Conservation (phyloP, 2,797 vertebrate genomes). For the Chelon labrosus region DNA sequence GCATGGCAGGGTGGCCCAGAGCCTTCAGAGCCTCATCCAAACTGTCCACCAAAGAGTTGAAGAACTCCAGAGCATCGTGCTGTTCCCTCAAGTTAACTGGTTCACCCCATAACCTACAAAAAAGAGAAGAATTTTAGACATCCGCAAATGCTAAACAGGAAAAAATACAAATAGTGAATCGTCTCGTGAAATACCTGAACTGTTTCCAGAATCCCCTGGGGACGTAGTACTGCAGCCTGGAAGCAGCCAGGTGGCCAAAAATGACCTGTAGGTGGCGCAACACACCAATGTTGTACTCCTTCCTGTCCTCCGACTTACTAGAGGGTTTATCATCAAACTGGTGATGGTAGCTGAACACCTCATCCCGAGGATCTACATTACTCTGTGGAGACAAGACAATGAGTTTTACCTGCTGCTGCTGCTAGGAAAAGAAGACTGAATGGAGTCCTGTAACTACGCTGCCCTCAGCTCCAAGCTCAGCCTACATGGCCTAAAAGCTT, state of each 20-base stretch:
- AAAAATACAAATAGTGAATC: background rate
- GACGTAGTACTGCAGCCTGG: slow-evolving; percentile 98
- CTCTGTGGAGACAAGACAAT: slow-evolving; percentile 83
- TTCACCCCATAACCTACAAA: slow-evolving; percentile 96
- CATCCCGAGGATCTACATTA: slow-evolving; percentile 97
- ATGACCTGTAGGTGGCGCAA: slow-evolving; percentile 98
- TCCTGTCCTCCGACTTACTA: slow-evolving; percentile 97
- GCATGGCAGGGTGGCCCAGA: slow-evolving; percentile 97
- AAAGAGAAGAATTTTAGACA: background rate
- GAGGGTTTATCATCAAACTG: slow-evolving; percentile 98
- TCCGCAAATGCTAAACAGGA: background rate
- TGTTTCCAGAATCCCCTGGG: slow-evolving; percentile 99
- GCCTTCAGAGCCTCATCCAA: slow-evolving; percentile 99
- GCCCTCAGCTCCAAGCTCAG: slow-evolving; percentile 58
- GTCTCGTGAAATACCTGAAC: slow-evolving; percentile 88
- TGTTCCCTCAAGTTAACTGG: slow-evolving; percentile 98
- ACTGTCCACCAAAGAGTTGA: slow-evolving; percentile 99
- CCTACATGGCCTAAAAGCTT: slow-evolving; percentile 28
- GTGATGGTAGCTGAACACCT: slow-evolving; percentile 98
- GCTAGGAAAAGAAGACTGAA: no score
- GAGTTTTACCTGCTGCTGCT: no score
- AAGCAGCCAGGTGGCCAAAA: slow-evolving; percentile 97
- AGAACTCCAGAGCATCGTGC: slow-evolving; percentile 98
- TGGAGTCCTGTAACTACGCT: background rate
- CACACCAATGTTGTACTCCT: slow-evolving; percentile 99